phyloP scores from a whole-genome alignment of 2,888 invertebrate species.

The Clanis bilineata region DNA sequence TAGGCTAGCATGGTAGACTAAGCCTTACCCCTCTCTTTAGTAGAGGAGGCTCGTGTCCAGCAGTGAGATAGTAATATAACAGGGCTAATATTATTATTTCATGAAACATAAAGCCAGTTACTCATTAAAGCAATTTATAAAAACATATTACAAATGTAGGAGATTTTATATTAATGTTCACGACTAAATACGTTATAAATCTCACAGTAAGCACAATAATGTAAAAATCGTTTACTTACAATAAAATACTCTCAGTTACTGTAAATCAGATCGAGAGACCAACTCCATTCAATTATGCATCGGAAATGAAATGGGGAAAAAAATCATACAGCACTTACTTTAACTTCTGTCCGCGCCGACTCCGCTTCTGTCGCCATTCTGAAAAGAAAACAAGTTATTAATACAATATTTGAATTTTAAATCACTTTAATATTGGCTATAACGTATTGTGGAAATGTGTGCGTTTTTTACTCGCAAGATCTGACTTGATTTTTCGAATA shows the following conservation, averaged over 20 bases:
- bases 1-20: no score
- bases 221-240: background rate
- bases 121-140: background rate
- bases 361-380: slow-evolving; percentile 68
- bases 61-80: no score
- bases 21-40: no score
- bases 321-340: slow-evolving; percentile 49
- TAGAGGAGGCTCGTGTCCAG: no score
- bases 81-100: no score
- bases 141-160: background rate
- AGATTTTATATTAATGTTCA: no score
- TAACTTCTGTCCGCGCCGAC: slow-evolving; percentile 62
- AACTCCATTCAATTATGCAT: slow-evolving; percentile 9
- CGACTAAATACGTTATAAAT: background rate
- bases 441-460: no score
- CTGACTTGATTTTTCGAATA: no score
- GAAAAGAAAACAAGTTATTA: slow-evolving; percentile 39
- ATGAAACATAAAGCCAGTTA: no score
- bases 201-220: background rate
- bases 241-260: background rate
- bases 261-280: background rate
- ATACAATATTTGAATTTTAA: slow-evolving; percentile 15
- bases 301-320: slow-evolving; percentile 3
- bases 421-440: background rate
- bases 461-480: no score